Evolutionary conservation across 2,888 invertebrate species (phyloP).

Genomic region (Philonicus albiceps): DNA sequence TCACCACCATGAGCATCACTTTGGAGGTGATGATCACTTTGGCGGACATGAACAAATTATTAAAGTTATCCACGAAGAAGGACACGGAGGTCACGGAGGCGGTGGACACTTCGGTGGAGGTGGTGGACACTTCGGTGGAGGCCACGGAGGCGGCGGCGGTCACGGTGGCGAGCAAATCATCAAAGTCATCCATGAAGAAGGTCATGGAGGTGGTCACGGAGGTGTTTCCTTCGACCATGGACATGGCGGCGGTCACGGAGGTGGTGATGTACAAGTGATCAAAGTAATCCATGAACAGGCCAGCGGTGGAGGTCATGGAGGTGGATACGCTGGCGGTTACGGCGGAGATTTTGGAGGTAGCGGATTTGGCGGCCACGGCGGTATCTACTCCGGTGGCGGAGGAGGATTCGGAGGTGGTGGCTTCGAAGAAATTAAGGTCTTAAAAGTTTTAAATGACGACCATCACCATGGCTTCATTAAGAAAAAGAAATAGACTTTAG

Average conservation of each 20-base stretch:
- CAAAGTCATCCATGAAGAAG: conserved; percentile 19
- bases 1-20: background rate
- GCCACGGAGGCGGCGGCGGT: background rate
- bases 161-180: background rate
- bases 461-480: background rate
- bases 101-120: background rate
- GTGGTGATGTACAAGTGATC: conserved; percentile 2
- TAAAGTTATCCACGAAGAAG: conserved; percentile 19
- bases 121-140: background rate
- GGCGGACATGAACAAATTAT: background rate
- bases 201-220: background rate
- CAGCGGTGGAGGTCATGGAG: background rate
- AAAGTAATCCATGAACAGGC: background rate
- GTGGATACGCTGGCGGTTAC: background rate
- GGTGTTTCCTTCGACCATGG: background rate
- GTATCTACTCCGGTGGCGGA: background rate
- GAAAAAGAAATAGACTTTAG: background rate
- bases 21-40: background rate
- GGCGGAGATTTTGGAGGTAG: background rate
- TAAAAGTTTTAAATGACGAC: background rate
- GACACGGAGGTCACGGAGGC: conserved; percentile 4
- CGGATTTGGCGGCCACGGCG: background rate
- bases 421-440: background rate
- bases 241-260: background rate
- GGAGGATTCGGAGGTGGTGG: background rate